Evolutionary conservation across 2,888 invertebrate species (phyloP).

Genomic region (Rhorus exstirpatorius): DNA sequence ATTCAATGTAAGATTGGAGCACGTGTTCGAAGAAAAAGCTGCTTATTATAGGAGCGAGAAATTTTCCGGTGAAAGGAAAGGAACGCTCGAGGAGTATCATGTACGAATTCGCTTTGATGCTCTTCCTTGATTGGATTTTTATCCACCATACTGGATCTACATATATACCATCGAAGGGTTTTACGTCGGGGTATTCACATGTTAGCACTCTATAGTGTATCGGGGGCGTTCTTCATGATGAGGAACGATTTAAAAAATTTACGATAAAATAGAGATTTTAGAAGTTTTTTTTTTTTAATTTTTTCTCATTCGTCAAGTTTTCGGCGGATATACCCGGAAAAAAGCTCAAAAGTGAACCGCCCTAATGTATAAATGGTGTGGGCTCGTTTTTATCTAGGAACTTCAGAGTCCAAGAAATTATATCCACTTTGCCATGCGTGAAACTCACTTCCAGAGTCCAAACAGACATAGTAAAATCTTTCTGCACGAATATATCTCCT

Average conservation of each 20-base stretch:
- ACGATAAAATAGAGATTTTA: background rate
- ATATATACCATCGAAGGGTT: background rate
- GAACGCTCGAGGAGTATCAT: conserved; percentile 2
- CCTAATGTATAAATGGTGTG: no score
- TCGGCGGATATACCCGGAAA: no score
- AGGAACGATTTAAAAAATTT: no score
- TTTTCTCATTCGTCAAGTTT: background rate
- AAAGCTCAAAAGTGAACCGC: no score
- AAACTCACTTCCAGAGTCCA: background rate
- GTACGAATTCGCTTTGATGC: conserved; percentile 2
- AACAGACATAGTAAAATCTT: conserved; percentile 13
- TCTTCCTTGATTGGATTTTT: conserved; percentile 43
- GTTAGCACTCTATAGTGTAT: no score
- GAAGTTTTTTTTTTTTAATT: no score
- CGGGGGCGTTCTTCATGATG: no score
- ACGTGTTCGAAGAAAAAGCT: no score
- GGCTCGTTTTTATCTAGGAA: background rate
- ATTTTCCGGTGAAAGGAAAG: background rate
- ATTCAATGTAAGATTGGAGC: no score
- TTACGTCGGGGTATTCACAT: no score
- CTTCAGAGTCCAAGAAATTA: background rate
- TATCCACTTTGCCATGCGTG: background rate
- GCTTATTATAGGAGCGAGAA: background rate
- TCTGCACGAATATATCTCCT: background rate
- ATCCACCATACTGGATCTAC: background rate